Conservation (phyloP, 2,113 vertebrate genomes). For the Oxyruncus cristatus region DNA sequence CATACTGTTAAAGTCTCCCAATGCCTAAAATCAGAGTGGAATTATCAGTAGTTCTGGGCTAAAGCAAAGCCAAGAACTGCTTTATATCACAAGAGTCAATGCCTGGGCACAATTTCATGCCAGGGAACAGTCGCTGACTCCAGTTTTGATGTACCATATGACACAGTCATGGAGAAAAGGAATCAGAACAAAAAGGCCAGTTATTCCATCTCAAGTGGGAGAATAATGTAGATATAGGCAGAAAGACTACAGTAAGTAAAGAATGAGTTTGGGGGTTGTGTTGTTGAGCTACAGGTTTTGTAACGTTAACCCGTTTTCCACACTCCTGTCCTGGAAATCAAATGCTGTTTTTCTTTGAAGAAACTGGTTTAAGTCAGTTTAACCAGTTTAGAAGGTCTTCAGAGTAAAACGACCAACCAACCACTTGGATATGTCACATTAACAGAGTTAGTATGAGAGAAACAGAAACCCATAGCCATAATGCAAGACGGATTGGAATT, state of each 20-base stretch:
- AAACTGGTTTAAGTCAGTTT: background rate
- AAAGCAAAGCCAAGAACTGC: background rate
- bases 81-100: background rate
- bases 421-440: background rate
- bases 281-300: background rate
- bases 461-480: background rate
- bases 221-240: background rate
- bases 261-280: background rate
- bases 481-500: background rate
- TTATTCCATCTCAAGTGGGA: background rate
- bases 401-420: background rate
- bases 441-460: background rate
- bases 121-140: background rate
- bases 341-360: background rate
- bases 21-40: background rate
- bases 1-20: background rate
- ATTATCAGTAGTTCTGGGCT: background rate
- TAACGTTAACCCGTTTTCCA: background rate
- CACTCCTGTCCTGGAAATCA: background rate
- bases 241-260: background rate
- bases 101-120: background rate
- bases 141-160: background rate
- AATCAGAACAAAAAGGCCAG: background rate
- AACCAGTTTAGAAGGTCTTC: background rate
- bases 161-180: background rate